Percentiles rank a stretch among this genome's conserved stretches.
Evolutionary conservation across 2,797 vertebrate genomes (phyloP).

Genomic region (Acanthis flammea): DNA sequence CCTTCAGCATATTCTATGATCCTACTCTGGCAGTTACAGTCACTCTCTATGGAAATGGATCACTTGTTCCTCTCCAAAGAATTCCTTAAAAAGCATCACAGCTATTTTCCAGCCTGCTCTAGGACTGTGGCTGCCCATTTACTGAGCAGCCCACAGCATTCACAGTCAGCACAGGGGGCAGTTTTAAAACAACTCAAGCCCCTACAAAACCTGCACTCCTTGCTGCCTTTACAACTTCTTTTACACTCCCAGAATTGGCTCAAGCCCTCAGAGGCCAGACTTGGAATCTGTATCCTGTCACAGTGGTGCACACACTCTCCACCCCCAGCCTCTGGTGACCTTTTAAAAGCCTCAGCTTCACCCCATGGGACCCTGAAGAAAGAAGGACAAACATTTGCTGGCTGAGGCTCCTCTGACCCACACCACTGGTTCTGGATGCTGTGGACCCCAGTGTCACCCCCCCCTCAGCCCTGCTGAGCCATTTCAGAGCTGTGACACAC

Average conservation of each 20-base stretch:
- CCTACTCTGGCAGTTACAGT: background rate
- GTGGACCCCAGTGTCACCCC: too few relatives aligned
- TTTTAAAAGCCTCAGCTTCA: background rate
- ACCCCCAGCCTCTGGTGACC: background rate
- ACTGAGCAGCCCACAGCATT: background rate
- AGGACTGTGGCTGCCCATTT: background rate
- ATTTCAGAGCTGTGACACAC: background rate
- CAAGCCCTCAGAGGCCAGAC: background rate
- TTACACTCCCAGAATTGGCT: background rate
- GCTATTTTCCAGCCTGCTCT: background rate
- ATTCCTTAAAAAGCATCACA: background rate
- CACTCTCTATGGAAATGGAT: background rate
- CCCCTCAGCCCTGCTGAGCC: background rate
- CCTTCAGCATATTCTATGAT: background rate
- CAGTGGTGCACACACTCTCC: fast-evolving
- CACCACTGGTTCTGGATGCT: background rate
- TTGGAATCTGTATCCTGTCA: background rate
- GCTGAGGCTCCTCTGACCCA: background rate
- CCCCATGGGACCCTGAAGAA: fast-evolving
- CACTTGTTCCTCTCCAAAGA: background rate
- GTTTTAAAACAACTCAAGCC: background rate
- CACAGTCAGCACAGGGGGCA: background rate
- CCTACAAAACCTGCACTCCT: background rate
- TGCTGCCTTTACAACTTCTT: background rate
- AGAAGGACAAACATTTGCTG: background rate